Evolutionary conservation across 2,113 vertebrate species (phyloP), one percentile per base, ranked within the genome.

Genomic region (Propithecus coquereli): DNA sequence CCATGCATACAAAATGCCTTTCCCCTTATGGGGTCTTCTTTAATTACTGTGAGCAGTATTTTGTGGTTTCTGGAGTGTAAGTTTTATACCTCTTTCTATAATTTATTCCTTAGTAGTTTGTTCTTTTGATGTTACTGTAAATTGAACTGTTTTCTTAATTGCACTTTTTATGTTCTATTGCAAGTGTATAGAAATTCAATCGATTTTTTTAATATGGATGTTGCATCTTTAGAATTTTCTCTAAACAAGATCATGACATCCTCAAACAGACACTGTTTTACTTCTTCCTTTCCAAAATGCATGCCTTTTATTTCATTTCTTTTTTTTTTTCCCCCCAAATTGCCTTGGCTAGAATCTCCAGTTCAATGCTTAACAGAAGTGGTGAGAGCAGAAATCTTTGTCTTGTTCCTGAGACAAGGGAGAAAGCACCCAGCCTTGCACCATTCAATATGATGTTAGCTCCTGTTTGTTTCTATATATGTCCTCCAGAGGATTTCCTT

Each of bases 1-100:
- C 10, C 2, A 22, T 12, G 57, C 43, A 54, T 18, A 66, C 0
- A 37, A 0, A 43, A 17, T 32, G 16, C 8, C 10, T 50, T n/a
- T 43, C n/a, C 12, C 14, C 5, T 30, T 13, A 27, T 27, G 23
- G 59, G 3, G 32, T 52, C 22, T 8, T 43, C 27, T 40, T 37
- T 3, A 0, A 27, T 34, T 81, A 37, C 32, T n/a, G 37, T 65
- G 8, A 45, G 47, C 45, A 37, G 8, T 4, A 18, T 14, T n/a
- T 57, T 25, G 0, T 68, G 3, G 5, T 73, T 37, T 74, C 66
- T 9, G 40, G 57, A 65, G 8, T 34, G 0, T 59, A 66, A 11
- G 17, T 32, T n/a, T 22, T 13, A 9, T 11, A 1, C 3, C 6
- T 47, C 7, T n/a, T 57, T 57, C 34, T 27, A 3, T 14, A 54